phyloP scores from a whole-genome alignment of 2,888 invertebrate genomes.

The Alitta virens region DNA sequence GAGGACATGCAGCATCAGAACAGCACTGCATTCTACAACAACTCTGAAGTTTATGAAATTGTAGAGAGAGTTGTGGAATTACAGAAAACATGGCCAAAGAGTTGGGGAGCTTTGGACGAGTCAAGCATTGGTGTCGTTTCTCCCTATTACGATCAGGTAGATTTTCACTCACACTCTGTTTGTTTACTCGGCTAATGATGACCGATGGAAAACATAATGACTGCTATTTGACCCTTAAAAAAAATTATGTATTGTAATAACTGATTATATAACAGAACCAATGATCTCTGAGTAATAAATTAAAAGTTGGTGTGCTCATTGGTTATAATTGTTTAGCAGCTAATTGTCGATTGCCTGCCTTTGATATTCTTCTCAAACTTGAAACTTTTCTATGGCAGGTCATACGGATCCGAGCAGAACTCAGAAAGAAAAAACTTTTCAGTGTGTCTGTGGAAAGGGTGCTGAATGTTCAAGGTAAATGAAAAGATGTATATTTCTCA shows the following conservation, averaged over 20 bases:
- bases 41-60: conserved; percentile 76
- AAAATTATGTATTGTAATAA: too few relatives aligned
- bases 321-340: too few relatives aligned
- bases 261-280: too few relatives aligned
- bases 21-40: conserved; percentile 77
- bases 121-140: conserved; percentile 81
- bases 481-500: neutral
- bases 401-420: conserved; percentile 70
- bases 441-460: conserved; percentile 80
- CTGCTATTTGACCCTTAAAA: too few relatives aligned
- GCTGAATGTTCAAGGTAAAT: conserved; percentile 74
- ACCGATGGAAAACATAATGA: too few relatives aligned
- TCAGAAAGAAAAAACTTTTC: conserved; percentile 71
- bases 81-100: conserved; percentile 71
- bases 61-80: conserved; percentile 74
- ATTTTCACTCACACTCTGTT: too few relatives aligned
- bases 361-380: too few relatives aligned
- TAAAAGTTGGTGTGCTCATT: too few relatives aligned
- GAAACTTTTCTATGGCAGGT: conserved; percentile 66
- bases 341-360: too few relatives aligned
- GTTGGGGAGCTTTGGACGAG: conserved; percentile 70
- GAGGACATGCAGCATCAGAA: conserved; percentile 74
- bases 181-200: too few relatives aligned
- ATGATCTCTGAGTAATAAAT: too few relatives aligned
- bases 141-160: conserved; percentile 78